These are phyloP conservation scores for Scylla paramamosain DNA, from an alignment of 1,140 invertebrate genomes.

Conservation along the genomic window DNA sequence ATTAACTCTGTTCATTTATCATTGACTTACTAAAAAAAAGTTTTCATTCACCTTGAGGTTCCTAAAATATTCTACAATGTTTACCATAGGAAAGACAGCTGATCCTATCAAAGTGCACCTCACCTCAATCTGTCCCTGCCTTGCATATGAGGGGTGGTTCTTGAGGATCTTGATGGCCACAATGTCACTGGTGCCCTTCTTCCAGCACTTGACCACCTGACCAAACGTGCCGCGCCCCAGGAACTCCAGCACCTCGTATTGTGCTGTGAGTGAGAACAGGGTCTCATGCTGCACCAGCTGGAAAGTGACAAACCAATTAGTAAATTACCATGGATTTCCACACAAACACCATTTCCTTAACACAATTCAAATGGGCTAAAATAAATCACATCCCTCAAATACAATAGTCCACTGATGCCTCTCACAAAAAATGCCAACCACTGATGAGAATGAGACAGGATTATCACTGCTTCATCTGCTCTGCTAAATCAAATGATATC, in stretches of 20 bases:
- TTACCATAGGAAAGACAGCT: too few species aligned
- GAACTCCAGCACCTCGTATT: constrained; percentile 99
- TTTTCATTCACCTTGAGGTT: too few species aligned
- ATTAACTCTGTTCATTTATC: not conserved
- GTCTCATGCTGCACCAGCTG: constrained; percentile 97
- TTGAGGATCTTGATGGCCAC: constrained; percentile 99
- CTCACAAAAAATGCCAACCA: too few species aligned
- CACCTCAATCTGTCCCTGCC: constrained; percentile 99
- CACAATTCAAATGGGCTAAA: too few species aligned
- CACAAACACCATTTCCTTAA: not conserved
- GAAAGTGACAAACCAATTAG: not conserved
- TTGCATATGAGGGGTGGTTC: constrained; percentile 99
- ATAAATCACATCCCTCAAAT: too few species aligned
- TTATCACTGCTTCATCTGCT: too few species aligned
- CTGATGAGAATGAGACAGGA: too few species aligned
- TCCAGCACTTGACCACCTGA: constrained; percentile 99
- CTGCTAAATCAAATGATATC: too few species aligned
- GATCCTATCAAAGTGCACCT: constrained; percentile 78
- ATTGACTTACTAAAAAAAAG: too few species aligned
- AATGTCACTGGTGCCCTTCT: constrained; percentile 99
- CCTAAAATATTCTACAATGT: too few species aligned
- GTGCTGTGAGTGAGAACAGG: constrained; percentile 92
- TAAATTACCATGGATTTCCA: not conserved
- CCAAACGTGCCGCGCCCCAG: constrained; percentile 99
- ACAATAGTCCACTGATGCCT: too few species aligned